Evolutionary conservation across 2,797 vertebrate species (phyloP).

Genomic region (Semotilus atromaculatus): DNA sequence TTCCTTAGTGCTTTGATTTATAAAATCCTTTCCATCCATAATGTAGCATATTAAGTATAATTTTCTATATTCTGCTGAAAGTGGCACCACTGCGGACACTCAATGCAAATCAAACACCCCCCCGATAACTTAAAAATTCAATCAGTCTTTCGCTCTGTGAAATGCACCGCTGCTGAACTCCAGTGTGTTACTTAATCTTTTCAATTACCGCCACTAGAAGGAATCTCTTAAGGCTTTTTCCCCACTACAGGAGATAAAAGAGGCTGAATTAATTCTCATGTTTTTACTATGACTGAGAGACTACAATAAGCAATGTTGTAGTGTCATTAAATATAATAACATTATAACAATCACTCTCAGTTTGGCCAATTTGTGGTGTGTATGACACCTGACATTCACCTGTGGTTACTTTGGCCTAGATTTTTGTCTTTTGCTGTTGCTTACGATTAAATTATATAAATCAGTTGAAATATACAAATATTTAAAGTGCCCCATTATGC

Average conservation of each 20-base stretch:
- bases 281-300: slow-evolving; percentile 1
- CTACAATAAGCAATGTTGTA: slow-evolving; percentile 6
- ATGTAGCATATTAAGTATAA: slow-evolving; percentile 26
- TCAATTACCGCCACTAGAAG: slow-evolving; percentile 3
- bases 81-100: background rate
- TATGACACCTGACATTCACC: background rate
- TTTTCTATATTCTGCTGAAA: slow-evolving; percentile 31
- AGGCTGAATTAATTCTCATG: background rate
- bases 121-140: slow-evolving; percentile 36
- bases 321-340: slow-evolving; percentile 6
- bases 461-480: background rate
- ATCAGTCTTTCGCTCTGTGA: background rate
- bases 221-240: slow-evolving; percentile 17
- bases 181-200: slow-evolving; percentile 34
- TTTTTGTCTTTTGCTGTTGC: background rate
- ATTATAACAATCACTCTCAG: background rate
- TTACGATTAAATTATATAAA: background rate
- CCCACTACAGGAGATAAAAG: slow-evolving; percentile 11
- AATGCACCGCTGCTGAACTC: background rate
- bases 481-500: background rate
- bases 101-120: slow-evolving; percentile 30
- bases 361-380: background rate
- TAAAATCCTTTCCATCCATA: background rate
- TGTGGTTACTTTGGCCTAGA: background rate
- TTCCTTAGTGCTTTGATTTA: slow-evolving; percentile 3